Evolutionary conservation across 2,888 invertebrate species (phyloP).

Genomic region (Herminia tarsipennalis): DNA sequence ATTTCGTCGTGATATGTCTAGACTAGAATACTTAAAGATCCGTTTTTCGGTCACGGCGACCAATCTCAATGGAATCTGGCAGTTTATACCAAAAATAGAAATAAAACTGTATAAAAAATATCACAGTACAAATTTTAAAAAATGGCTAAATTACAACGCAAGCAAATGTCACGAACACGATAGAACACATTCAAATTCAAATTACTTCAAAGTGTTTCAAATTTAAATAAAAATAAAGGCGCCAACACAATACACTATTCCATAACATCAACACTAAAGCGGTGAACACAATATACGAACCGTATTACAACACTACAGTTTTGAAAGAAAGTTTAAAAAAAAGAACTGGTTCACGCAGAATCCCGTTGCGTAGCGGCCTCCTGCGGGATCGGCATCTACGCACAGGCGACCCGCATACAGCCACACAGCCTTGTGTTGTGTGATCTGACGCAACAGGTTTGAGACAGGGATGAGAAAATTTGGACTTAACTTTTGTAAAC

Average conservation of each 20-base stretch:
- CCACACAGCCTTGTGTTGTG: conserved; percentile 3
- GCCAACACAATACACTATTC: conserved; percentile 4
- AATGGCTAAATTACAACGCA: no score
- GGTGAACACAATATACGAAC: conserved; percentile 6
- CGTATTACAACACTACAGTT: conserved; percentile 32
- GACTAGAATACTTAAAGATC: neutral
- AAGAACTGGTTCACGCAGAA: conserved; percentile 59
- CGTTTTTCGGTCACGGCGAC: no score
- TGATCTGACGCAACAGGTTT: conserved; percentile 29
- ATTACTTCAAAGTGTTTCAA: neutral
- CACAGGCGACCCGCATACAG: conserved; percentile 24
- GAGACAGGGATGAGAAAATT: conserved; percentile 6
- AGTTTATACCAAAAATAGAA: no score
- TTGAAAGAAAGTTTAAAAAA: conserved; percentile 34
- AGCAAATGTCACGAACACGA: no score
- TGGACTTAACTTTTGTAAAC: no score
- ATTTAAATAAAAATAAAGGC: conserved; percentile 22
- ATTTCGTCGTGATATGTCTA: neutral
- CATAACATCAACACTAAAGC: conserved; percentile 15
- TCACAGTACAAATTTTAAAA: no score
- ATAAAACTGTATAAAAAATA: neutral
- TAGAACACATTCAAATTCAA: conserved; percentile 1
- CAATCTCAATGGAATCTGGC: no score
- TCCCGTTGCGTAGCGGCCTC: conserved; percentile 65
- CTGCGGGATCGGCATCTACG: conserved; percentile 37